phyloP scores from a whole-genome alignment of 64 coral and sea anemone genomes.

The Orbicella faveolata region DNA sequence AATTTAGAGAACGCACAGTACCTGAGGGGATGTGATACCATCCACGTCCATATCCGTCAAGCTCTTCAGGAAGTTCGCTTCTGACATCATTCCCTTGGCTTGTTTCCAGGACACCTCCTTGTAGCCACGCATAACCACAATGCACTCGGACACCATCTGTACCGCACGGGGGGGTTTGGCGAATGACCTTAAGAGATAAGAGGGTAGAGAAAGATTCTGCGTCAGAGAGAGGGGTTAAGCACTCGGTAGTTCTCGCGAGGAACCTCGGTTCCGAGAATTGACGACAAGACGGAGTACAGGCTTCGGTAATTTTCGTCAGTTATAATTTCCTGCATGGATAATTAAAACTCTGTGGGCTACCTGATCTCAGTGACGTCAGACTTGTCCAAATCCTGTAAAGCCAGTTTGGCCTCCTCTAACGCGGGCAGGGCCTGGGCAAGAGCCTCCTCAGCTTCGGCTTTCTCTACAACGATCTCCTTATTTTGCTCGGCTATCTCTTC shows the following conservation, averaged over 20 bases:
- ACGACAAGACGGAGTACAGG: no score
- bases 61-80: constrained; percentile 96
- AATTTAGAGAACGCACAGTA: not conserved
- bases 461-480: constrained; percentile 86
- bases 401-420: constrained; percentile 94
- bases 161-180: constrained; percentile 96
- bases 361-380: constrained; percentile 99
- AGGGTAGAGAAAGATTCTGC: not conserved
- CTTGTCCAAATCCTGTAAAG: constrained; percentile 96
- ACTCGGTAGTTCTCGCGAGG: no score
- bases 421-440: constrained; percentile 86
- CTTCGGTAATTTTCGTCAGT: no score
- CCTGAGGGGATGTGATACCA: constrained; percentile 82
- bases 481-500: constrained; percentile 95
- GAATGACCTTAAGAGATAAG: constrained; percentile 67
- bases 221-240: not conserved
- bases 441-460: constrained; percentile 89
- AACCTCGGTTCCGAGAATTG: no score
- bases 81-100: constrained; percentile 99
- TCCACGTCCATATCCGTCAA: constrained; percentile 95
- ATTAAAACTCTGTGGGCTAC: not conserved
- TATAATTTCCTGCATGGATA: no score
- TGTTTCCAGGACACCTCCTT: constrained; percentile 94
- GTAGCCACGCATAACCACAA: constrained; percentile 92
- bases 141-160: constrained; percentile 97